These are phyloP conservation scores for Sebastes aleutianus DNA, from an alignment of 2,797 vertebrate genomes.

Conservation along the genomic window DNA sequence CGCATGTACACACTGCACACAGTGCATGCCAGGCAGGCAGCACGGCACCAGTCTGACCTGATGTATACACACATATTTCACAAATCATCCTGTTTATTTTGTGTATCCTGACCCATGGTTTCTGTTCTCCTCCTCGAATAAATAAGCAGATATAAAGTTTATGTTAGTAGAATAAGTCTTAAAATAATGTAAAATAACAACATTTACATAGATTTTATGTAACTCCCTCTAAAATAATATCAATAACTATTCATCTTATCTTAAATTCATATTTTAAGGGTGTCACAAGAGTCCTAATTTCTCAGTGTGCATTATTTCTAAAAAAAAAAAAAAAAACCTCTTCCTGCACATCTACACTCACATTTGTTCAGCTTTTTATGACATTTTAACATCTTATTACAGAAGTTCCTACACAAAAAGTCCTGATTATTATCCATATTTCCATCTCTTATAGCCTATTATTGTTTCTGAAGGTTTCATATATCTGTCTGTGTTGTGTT, in stretches of 20 bases:
- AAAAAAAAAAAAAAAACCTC: too few relatives aligned
- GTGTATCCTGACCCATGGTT: background rate
- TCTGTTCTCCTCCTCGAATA: accelerated
- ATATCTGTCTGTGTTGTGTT: background rate
- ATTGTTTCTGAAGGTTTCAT: background rate
- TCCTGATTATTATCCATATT: background rate
- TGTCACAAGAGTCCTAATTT: too few relatives aligned
- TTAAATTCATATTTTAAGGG: too few relatives aligned
- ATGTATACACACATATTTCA: constrained; percentile 2
- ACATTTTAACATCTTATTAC: background rate
- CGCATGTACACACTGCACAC: background rate
- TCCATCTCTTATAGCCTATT: background rate
- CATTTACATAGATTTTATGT: too few relatives aligned
- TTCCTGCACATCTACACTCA: background rate
- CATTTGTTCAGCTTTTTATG: background rate
- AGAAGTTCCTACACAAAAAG: background rate
- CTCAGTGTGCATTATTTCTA: too few relatives aligned
- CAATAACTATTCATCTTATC: too few relatives aligned
- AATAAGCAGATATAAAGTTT: background rate
- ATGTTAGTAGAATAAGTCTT: too few relatives aligned
- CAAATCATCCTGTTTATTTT: constrained; percentile 15
- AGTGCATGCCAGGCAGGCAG: background rate
- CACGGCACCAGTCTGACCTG: background rate
- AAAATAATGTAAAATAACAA: too few relatives aligned
- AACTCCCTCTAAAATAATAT: too few relatives aligned